These are phyloP conservation scores for Acleris holmiana DNA, from an alignment of 2,888 invertebrate species.

Conservation along the genomic window DNA sequence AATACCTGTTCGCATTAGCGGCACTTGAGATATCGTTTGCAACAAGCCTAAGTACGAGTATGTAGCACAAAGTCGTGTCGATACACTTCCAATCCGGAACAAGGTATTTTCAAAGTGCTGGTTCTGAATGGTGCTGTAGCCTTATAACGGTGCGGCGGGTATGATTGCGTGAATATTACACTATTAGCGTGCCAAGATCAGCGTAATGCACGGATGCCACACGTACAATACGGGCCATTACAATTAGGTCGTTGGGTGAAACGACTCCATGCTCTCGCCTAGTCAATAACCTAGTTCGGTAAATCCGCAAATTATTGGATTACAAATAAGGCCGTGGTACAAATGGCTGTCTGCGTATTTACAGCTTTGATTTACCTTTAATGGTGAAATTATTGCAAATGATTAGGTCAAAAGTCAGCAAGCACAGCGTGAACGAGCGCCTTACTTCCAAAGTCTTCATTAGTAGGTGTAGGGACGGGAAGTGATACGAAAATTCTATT, in stretches of 20 bases:
- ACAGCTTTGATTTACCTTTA: not conserved
- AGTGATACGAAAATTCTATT: not conserved
- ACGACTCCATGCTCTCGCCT: conserved; percentile 25
- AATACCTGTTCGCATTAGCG: not conserved
- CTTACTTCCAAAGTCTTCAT: no score
- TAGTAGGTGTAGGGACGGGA: no score
- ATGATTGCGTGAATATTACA: conserved; percentile 63
- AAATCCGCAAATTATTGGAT: not conserved
- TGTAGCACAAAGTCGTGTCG: conserved; percentile 47
- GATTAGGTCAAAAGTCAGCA: no score
- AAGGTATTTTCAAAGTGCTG: conserved; percentile 56
- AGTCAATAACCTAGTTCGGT: conserved; percentile 18
- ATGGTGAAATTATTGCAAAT: no score
- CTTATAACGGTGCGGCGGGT: conserved; percentile 60
- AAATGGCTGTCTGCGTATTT: conserved; percentile 4
- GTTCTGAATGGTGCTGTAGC: conserved; percentile 53
- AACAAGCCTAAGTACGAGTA: conserved; percentile 12
- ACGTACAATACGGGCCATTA: conserved; percentile 41
- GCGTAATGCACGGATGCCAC: conserved; percentile 48
- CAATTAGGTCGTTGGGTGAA: conserved; percentile 50
- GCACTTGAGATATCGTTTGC: not conserved
- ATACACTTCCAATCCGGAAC: conserved; percentile 59
- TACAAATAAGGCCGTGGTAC: not conserved
- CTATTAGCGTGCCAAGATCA: conserved; percentile 52
- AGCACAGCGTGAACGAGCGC: no score